Percentiles rank a stretch among this genome's conserved stretches.
Conservation (phyloP, 2,797 vertebrate species). For the Epinephelus coioides region DNA sequence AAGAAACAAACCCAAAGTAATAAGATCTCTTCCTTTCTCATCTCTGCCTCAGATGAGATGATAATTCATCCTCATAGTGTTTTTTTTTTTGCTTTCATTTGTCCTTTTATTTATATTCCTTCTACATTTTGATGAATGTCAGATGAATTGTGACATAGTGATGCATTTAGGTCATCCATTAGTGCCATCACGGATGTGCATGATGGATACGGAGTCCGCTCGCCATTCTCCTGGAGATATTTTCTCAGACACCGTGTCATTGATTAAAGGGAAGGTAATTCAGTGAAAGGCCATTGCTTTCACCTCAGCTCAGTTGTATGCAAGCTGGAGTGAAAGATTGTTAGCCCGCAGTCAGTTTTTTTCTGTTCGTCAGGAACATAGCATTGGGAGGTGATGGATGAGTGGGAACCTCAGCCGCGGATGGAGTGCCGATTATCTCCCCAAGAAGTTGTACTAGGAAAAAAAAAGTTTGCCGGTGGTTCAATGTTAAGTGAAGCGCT, state of each 20-base stretch:
- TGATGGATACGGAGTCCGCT: conserved; percentile 72
- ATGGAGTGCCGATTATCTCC: conserved; percentile 69
- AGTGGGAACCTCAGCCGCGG: conserved; percentile 37
- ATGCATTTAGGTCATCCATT: conserved; percentile 75
- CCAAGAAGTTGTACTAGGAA: conserved; percentile 53
- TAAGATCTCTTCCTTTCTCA: not conserved
- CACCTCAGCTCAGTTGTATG: conserved; percentile 58
- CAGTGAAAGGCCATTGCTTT: conserved; percentile 76
- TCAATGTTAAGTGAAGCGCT: conserved; percentile 67
- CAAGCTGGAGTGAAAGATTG: conserved; percentile 71
- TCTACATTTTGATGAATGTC: conserved; percentile 65
- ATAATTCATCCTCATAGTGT: conserved; percentile 35
- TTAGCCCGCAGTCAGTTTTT: conserved; percentile 70
- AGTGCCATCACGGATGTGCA: conserved; percentile 40
- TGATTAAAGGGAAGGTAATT: conserved; percentile 82
- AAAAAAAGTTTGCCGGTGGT: conserved; percentile 55
- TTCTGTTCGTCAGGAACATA: conserved; percentile 52
- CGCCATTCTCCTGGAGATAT: conserved; percentile 67
- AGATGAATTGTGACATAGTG: conserved; percentile 58
- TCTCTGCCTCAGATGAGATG: conserved; percentile 22
- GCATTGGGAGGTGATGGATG: conserved; percentile 71
- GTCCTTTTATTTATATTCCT: conserved; percentile 55
- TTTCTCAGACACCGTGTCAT: conserved; percentile 73
- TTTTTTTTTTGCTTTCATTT: conserved; percentile 35
- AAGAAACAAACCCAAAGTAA: not conserved